These are phyloP conservation scores for Equus przewalskii DNA, from an alignment of 2,113 vertebrate species.

Conservation along the genomic window DNA sequence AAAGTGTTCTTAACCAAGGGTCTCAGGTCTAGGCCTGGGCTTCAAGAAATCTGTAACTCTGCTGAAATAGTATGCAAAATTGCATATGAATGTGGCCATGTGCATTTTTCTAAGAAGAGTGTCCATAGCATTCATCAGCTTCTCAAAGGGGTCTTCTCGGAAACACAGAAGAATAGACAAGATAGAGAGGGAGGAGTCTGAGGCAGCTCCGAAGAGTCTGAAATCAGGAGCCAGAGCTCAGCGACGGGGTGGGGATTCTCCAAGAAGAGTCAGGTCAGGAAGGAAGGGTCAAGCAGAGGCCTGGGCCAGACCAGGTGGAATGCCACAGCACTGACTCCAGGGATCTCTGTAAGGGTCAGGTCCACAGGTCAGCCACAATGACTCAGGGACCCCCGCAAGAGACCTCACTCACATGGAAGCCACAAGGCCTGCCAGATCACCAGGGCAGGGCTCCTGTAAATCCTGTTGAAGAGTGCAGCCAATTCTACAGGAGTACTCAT, in stretches of 20 bases:
- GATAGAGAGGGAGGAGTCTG: neutral
- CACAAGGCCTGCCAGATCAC: neutral
- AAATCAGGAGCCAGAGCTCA: slow-evolving; percentile 32
- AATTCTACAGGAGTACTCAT: neutral
- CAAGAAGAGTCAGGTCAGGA: neutral
- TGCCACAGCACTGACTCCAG: neutral
- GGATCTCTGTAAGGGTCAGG: neutral
- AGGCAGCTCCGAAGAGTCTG: slow-evolving; percentile 3
- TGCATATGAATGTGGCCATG: neutral
- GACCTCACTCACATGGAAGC: neutral
- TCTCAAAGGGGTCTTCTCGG: neutral
- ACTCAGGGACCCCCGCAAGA: neutral
- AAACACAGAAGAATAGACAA: neutral
- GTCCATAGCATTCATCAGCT: neutral
- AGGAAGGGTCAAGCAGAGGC: neutral
- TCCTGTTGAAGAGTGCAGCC: neutral
- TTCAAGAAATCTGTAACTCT: neutral
- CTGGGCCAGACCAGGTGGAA: neutral
- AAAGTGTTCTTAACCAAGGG: neutral
- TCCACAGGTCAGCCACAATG: neutral
- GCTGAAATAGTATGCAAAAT: neutral
- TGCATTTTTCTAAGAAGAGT: slow-evolving; percentile 1
- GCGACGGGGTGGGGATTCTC: neutral
- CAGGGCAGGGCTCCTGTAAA: neutral
- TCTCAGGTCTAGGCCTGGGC: neutral